Conservation (phyloP, 1,140 invertebrate genomes). For the Hylaeus anthracinus region DNA sequence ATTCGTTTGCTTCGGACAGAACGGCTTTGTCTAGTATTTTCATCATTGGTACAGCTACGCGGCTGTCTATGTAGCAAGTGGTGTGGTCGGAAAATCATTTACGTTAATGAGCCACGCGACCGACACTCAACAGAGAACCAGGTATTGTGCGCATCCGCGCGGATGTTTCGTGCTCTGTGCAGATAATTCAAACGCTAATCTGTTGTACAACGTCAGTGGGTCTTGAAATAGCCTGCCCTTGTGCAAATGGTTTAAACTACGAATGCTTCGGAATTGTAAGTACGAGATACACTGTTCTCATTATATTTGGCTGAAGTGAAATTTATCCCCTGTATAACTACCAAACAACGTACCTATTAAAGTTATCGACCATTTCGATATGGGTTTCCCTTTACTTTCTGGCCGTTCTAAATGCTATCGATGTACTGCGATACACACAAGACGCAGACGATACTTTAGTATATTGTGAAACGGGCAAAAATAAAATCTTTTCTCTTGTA, state of each 20-base stretch:
- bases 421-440: background rate
- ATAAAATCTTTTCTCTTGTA: background rate
- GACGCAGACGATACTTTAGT: background rate
- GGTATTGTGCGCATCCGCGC: background rate
- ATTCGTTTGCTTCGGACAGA: too few relatives aligned
- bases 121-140: background rate
- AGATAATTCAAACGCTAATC: conserved; percentile 31
- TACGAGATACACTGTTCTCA: background rate
- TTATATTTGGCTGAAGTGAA: background rate
- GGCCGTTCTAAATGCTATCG: background rate
- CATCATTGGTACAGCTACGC: background rate
- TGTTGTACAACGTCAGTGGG: background rate
- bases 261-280: background rate
- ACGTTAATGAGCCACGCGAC: conserved; percentile 26
- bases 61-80: conserved; percentile 12
- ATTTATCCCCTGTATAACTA: background rate
- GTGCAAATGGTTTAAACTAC: background rate
- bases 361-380: background rate
- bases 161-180: background rate
- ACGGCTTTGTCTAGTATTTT: background rate
- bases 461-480: background rate
- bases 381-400: background rate
- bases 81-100: conserved; percentile 26
- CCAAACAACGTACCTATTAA: too few relatives aligned
- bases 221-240: background rate